phyloP scores from a whole-genome alignment of 2,113 vertebrate species.

The Acrocephalus arundinaceus region DNA sequence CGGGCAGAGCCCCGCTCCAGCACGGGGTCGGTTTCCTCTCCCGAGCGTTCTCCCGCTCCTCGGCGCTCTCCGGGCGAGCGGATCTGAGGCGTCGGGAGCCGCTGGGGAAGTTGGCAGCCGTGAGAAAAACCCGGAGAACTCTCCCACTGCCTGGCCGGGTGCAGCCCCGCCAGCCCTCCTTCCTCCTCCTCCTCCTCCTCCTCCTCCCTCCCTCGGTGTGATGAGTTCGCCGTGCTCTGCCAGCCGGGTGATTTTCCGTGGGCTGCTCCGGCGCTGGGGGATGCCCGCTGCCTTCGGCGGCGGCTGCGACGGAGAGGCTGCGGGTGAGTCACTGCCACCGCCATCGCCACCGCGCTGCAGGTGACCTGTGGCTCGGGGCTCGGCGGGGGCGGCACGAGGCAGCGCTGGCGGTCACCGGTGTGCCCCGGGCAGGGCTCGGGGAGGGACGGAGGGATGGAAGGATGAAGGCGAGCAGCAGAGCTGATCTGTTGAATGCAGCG shows the following conservation, averaged over 20 bases:
- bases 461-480: neutral
- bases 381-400: neutral
- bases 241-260: neutral
- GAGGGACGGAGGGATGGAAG: neutral
- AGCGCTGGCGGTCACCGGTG: neutral
- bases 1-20: neutral
- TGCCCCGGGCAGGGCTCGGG: neutral
- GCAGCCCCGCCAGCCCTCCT: neutral
- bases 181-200: neutral
- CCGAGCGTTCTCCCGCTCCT: neutral
- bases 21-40: neutral
- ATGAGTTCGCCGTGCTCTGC: constrained; percentile 50
- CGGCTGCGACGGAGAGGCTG: neutral
- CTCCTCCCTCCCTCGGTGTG: neutral
- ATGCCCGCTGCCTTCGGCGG: neutral
- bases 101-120: constrained; percentile 36
- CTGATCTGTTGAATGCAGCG: constrained; percentile 25
- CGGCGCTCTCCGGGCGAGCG: neutral
- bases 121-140: neutral
- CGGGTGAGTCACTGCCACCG: constrained; percentile 22
- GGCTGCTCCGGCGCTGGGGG: neutral
- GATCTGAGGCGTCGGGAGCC: neutral
- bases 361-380: constrained; percentile 33
- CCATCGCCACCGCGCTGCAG: neutral
- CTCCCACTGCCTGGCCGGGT: neutral